These are phyloP conservation scores for Invenusta paracnida DNA, from an alignment of 2,888 invertebrate genomes.

Conservation along the genomic window DNA sequence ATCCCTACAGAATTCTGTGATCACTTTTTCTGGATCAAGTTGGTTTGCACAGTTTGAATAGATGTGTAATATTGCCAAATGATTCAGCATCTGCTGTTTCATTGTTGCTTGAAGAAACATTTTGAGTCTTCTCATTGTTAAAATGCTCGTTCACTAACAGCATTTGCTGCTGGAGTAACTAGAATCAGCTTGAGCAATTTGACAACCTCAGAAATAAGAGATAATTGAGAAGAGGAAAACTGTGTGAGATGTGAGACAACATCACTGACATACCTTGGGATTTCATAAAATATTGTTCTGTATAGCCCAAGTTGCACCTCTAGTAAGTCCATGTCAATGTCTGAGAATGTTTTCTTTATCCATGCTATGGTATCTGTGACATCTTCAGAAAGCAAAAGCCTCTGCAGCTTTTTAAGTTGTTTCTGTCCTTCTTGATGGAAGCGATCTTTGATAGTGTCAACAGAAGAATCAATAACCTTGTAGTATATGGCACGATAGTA, in stretches of 20 bases:
- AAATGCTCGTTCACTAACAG: not conserved
- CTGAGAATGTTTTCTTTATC: not conserved
- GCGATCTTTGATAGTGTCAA: not conserved
- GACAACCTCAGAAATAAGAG: not conserved
- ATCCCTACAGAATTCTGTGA: slow-evolving; percentile 22
- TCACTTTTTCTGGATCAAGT: slow-evolving; percentile 22
- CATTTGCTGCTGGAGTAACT: not conserved
- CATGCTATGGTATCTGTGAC: not conserved
- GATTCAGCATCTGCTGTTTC: not conserved
- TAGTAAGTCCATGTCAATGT: not conserved
- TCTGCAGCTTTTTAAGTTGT: not conserved
- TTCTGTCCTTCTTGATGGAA: not conserved
- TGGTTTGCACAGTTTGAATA: slow-evolving; percentile 29
- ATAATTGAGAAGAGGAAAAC: not conserved
- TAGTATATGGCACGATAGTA: not conserved
- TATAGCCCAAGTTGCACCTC: not conserved
- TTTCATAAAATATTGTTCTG: not conserved
- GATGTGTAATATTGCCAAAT: not conserved
- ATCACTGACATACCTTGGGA: not conserved
- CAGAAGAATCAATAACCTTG: not conserved
- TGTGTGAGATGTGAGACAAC: not conserved
- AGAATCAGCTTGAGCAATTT: not conserved
- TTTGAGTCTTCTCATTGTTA: not conserved
- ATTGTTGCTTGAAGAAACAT: not conserved
- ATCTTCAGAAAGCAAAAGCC: not conserved